phyloP scores from a whole-genome alignment of 2,888 invertebrate genomes.

The Spodoptera exigua region DNA sequence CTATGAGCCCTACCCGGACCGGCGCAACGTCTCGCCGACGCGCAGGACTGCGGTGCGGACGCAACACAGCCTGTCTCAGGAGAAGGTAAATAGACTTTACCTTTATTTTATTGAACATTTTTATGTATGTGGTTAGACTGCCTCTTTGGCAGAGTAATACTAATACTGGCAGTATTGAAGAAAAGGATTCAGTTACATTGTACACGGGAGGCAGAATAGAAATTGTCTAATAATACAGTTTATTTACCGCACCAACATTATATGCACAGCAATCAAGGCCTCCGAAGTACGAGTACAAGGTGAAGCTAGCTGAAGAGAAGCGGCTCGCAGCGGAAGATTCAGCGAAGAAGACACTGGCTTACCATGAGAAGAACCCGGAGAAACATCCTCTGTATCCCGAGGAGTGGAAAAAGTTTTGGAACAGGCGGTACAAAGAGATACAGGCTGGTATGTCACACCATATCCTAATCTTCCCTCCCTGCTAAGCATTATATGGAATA shows the following conservation, averaged over 20 bases:
- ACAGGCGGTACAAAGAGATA: constrained; percentile 93
- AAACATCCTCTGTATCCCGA: constrained; percentile 96
- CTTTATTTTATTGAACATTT: neutral
- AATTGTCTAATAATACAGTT: too few relatives aligned
- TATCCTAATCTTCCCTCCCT: too few relatives aligned
- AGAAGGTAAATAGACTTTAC: constrained; percentile 30
- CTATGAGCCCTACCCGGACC: constrained; percentile 64
- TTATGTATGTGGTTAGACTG: too few relatives aligned
- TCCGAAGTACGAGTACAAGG: constrained; percentile 82
- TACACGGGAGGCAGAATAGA: too few relatives aligned
- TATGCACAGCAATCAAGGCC: constrained; percentile 47
- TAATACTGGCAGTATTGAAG: too few relatives aligned
- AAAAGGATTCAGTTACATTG: too few relatives aligned
- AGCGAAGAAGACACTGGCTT: constrained; percentile 91
- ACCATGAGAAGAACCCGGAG: constrained; percentile 95
- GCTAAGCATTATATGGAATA: too few relatives aligned
- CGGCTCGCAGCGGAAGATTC: constrained; percentile 87
- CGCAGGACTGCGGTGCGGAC: constrained; percentile 37
- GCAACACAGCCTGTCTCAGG: constrained; percentile 3
- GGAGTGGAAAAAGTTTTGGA: constrained; percentile 97
- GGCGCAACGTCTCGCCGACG: constrained; percentile 44
- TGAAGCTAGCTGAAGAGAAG: constrained; percentile 86
- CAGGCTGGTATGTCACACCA: constrained; percentile 85
- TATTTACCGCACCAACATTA: too few relatives aligned
- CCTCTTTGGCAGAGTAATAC: too few relatives aligned